These are phyloP conservation scores for Conchocele bisecta DNA, from an alignment of 2,888 invertebrate genomes.

Conservation along the genomic window DNA sequence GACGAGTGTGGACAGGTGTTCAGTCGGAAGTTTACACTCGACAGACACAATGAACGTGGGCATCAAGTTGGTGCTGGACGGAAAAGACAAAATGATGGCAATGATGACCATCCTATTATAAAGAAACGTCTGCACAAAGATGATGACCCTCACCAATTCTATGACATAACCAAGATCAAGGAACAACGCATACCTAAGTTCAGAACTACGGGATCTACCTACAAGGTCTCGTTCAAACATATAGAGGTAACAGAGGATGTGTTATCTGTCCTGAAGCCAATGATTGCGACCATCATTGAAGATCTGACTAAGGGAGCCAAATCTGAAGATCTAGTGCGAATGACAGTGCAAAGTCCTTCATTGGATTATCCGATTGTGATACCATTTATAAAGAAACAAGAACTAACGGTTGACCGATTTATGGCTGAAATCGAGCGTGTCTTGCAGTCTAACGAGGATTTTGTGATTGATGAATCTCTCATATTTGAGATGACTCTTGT, in stretches of 20 bases:
- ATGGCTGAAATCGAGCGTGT: constrained; percentile 33
- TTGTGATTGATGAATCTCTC: constrained; percentile 42
- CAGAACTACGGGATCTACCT: not conserved
- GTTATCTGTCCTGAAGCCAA: not conserved
- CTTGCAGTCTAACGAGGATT: constrained; percentile 22
- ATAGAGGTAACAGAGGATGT: not conserved
- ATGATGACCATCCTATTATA: not conserved
- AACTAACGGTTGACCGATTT: constrained; percentile 15
- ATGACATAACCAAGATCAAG: not conserved
- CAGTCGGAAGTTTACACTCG: not conserved
- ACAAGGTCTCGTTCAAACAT: constrained; percentile 2
- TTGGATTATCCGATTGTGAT: constrained; percentile 20
- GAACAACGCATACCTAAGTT: not conserved
- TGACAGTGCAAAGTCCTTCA: constrained; percentile 22
- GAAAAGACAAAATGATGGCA: too few relatives aligned
- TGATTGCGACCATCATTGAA: not conserved
- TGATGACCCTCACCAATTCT: not conserved
- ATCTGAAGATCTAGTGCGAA: constrained; percentile 14
- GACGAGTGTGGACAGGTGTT: constrained; percentile 1
- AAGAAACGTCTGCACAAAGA: not conserved
- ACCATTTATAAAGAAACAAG: constrained; percentile 8
- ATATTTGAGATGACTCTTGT: constrained; percentile 47
- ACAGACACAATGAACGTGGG: not conserved
- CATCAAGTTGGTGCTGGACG: not conserved
- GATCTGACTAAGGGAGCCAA: not conserved